Conservation (phyloP, 2,888 invertebrate species). For the Pomacea canaliculata region DNA sequence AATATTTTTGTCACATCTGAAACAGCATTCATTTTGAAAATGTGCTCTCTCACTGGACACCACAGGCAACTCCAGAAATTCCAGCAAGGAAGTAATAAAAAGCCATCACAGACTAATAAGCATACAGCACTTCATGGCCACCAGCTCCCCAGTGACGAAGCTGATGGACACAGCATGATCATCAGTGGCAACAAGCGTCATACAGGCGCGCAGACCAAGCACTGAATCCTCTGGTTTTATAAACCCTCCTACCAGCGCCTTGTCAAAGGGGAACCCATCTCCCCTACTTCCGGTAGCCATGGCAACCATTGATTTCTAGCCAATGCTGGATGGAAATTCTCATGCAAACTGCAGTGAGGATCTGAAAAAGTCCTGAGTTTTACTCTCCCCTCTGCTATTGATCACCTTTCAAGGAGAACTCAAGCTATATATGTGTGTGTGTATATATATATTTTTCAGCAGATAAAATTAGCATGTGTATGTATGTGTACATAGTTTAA, state of each 20-base stretch:
- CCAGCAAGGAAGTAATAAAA: neutral
- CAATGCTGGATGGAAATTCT: slow-evolving; percentile 29
- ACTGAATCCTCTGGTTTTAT: slow-evolving; percentile 1
- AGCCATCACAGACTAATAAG: neutral
- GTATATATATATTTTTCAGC: no score
- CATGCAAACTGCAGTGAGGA: slow-evolving; percentile 23
- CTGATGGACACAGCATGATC: neutral
- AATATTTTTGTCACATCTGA: no score
- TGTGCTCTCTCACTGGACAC: neutral
- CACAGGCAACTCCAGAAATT: neutral
- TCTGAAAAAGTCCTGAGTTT: slow-evolving; percentile 20
- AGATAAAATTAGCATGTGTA: no score
- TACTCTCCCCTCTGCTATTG: slow-evolving; percentile 23
- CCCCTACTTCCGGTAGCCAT: slow-evolving; percentile 29
- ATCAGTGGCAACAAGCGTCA: no score
- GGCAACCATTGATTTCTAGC: slow-evolving; percentile 28
- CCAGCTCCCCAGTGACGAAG: neutral
- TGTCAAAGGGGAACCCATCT: slow-evolving; percentile 29
- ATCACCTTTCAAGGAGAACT: neutral
- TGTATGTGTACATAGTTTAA: no score
- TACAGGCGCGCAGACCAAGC: no score
- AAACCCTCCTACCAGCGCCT: slow-evolving; percentile 13
- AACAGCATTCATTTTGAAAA: neutral
- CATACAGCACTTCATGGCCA: neutral
- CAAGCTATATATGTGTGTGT: no score